phyloP scores from a whole-genome alignment of 2,113 vertebrate species.

The Trichomycterus rosablanca region DNA sequence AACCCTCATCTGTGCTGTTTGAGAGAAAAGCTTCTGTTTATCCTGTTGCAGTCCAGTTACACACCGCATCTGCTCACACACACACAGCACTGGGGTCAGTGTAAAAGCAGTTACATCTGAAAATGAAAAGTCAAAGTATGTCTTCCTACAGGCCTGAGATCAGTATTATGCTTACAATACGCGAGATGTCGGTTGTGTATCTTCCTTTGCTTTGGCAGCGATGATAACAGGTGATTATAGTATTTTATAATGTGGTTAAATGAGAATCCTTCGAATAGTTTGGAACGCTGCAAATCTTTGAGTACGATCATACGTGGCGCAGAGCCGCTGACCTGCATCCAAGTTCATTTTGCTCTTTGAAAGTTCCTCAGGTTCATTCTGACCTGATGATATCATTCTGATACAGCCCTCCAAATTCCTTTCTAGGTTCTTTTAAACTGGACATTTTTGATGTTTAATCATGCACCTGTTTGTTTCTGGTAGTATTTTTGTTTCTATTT shows the following conservation, averaged over 20 bases:
- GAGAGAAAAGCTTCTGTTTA: conserved; percentile 40
- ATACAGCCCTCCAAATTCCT: neutral
- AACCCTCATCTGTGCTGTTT: conserved; percentile 40
- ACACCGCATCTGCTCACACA: conserved; percentile 11
- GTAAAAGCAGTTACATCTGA: conserved; percentile 13
- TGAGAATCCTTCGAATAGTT: neutral
- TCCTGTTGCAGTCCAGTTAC: conserved; percentile 29
- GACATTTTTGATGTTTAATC: neutral
- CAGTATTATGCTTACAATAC: neutral
- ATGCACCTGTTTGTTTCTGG: neutral
- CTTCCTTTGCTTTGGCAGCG: neutral
- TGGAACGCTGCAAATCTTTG: neutral
- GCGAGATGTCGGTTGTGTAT: conserved; percentile 3
- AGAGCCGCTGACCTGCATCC: neutral
- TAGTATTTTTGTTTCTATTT: neutral
- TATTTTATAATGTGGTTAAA: neutral
- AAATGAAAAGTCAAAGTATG: conserved; percentile 7
- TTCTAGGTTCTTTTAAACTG: too few species aligned
- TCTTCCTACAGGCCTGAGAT: conserved; percentile 2
- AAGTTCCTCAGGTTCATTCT: neutral
- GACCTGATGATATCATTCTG: neutral
- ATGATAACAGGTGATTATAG: neutral
- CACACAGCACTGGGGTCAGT: conserved; percentile 12
- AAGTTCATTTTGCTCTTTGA: neutral
- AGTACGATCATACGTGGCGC: neutral